Evolutionary conservation across 64 coral and sea anemone genomes (phyloP).

Genomic region (Montipora cactus): DNA sequence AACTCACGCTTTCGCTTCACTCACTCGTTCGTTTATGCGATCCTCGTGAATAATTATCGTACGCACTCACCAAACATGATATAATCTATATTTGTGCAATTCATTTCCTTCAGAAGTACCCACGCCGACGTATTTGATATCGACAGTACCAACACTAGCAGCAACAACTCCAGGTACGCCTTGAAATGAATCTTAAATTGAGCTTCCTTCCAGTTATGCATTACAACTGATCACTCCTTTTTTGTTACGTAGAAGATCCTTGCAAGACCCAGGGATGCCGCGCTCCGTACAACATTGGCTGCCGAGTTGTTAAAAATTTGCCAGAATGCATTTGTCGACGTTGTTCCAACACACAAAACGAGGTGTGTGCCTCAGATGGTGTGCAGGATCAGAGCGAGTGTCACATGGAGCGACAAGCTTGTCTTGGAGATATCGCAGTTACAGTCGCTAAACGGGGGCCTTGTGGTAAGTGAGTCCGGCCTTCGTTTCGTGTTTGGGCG

Average conservation of each 20-base stretch:
- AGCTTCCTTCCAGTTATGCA: background rate
- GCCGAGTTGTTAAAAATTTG: conserved; percentile 32
- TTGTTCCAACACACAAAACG: conserved; percentile 20
- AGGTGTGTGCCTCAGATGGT: conserved; percentile 59
- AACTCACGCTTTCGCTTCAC: no score
- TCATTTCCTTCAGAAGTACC: background rate
- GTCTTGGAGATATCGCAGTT: conserved; percentile 14
- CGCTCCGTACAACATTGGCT: conserved; percentile 61
- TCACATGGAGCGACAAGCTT: conserved; percentile 56
- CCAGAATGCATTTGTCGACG: conserved; percentile 45
- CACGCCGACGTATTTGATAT: conserved; percentile 11
- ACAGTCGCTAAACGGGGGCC: conserved; percentile 20
- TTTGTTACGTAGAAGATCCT: conserved; percentile 45
- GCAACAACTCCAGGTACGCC: conserved; percentile 1
- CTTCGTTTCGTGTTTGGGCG: no score
- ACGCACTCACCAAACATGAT: no score
- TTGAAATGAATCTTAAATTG: background rate
- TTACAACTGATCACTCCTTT: no score
- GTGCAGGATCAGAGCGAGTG: conserved; percentile 47
- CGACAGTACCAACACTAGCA: background rate
- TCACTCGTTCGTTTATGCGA: no score
- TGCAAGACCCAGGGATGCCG: conserved; percentile 42
- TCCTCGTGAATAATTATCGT: no score
- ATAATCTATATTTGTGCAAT: no score
- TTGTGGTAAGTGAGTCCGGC: conserved; percentile 42